Base-by-base conservation (phyloP, 2,888 invertebrate species). In the Ctenicera cuprea region DNA sequence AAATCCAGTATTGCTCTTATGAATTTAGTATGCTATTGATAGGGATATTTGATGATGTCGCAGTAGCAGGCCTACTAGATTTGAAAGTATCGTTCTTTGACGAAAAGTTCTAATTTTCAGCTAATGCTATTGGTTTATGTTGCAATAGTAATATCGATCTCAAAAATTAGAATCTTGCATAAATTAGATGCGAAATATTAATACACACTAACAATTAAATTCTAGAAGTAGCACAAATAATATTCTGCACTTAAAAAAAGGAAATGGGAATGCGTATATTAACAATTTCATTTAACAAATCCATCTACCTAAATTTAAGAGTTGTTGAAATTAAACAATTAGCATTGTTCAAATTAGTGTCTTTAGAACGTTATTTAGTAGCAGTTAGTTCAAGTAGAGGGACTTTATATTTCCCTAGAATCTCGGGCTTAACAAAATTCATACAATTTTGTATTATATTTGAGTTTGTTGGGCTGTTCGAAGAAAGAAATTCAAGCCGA, bases 241-340 rank as follows among this genome's bases (percentile, higher is more conserved):
- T 52, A 38, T 41, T 66, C 54, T 54, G 41, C 66, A 59, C 48
- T 68, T 41, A 57, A 48, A 45, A 67, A 65, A 66, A 67, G 20
- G 69, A 69, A 69, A 69, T 69, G 69, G 69, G 69, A 69, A 69
- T 69, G 69, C 69, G 41, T 69, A 69, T 69, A 69, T 68, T 57
- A 68, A 68, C 48, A 59, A 68, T 45, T 54, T 59, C 22, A 48
- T 69, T 69, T 64, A 26, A 45, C 16, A 33, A 48, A 43, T 20
- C 33, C 37, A 1, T 50, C 33, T n/a, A 33, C 45, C 68, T 69
- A 69, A 30, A 62, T 62, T 61, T 69, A 62, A 62, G 62, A 61
- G 20, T 69, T 62, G 62, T 69, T 64, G 18, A 64, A 64, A 50
- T 33, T 50, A 3, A 64, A 48, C 18, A 18, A 3, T 48, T 64